Conservation (phyloP, 2,797 vertebrate genomes). For the Mormyrus proboscirostris region DNA sequence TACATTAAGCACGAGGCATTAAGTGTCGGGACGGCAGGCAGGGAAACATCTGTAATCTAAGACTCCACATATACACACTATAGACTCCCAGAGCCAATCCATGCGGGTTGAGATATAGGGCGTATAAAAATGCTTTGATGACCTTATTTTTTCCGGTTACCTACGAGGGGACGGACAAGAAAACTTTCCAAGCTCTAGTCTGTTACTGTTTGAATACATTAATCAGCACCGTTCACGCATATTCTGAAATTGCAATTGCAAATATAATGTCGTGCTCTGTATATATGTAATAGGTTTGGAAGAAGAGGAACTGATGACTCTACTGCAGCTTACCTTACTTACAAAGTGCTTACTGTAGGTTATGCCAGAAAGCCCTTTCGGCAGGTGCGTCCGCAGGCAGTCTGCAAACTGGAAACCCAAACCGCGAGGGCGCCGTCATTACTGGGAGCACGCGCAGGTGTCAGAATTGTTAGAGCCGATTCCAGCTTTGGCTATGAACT, state of each 20-base stretch:
- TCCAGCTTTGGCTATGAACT: neutral
- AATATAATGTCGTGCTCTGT: neutral
- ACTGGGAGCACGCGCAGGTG: neutral
- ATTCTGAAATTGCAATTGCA: neutral
- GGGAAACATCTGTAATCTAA: neutral
- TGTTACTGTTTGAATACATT: neutral
- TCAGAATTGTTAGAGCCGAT: neutral
- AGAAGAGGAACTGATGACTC: neutral
- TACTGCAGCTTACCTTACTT: neutral
- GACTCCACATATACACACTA: neutral
- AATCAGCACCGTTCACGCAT: neutral
- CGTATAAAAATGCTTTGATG: neutral
- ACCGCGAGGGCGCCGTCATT: neutral
- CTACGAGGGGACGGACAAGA: neutral
- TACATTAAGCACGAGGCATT: neutral
- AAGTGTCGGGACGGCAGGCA: neutral
- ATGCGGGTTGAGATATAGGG: neutral
- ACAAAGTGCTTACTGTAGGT: neutral
- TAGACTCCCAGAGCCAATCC: neutral
- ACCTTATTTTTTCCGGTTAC: neutral
- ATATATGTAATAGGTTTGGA: neutral
- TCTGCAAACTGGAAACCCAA: neutral
- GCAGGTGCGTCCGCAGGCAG: neutral
- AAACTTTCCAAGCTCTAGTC: neutral
- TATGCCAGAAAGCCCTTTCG: neutral